phyloP scores from a whole-genome alignment of 2,888 invertebrate genomes.

The Siphonodentalium dalli region DNA sequence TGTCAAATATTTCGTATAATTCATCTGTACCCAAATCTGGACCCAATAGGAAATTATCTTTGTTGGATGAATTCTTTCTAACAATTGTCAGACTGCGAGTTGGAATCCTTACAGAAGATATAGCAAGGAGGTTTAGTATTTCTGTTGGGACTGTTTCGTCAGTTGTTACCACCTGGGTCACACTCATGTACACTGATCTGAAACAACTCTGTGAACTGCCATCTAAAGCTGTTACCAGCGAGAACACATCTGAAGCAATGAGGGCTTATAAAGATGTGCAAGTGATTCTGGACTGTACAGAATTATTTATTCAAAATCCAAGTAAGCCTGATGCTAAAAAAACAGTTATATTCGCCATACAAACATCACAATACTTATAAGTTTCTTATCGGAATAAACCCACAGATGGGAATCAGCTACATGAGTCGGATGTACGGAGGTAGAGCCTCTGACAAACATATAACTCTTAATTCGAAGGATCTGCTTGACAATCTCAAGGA shows the following conservation, averaged over 20 bases:
- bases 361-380: constrained; percentile 21
- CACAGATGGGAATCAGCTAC: constrained; percentile 20
- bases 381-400: constrained; percentile 23
- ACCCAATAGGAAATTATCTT: too few relatives aligned
- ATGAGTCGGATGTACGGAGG: constrained; percentile 20
- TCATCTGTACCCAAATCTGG: too few relatives aligned
- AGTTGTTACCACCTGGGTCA: constrained; percentile 8
- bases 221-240: background rate
- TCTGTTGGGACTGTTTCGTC: constrained; percentile 3
- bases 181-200: constrained; percentile 14
- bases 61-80: too few relatives aligned
- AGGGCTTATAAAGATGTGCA: constrained; percentile 4
- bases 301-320: constrained; percentile 13
- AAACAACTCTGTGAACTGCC: constrained; percentile 13
- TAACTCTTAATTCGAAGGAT: constrained; percentile 7
- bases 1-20: too few relatives aligned
- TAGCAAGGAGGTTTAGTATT: constrained; percentile 5
- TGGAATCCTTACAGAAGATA: too few relatives aligned
- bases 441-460: constrained; percentile 21
- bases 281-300: constrained; percentile 21
- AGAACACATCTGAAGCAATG: constrained; percentile 11
- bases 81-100: too few relatives aligned
- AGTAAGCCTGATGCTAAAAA: constrained; percentile 10
- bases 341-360: constrained; percentile 18
- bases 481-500: constrained; percentile 3